A percentile compares a stretch with the other conserved stretches of the same genome.
These are phyloP conservation scores for Luperina nickerlii DNA, from an alignment of 2,888 invertebrate species.

Conservation along the genomic window DNA sequence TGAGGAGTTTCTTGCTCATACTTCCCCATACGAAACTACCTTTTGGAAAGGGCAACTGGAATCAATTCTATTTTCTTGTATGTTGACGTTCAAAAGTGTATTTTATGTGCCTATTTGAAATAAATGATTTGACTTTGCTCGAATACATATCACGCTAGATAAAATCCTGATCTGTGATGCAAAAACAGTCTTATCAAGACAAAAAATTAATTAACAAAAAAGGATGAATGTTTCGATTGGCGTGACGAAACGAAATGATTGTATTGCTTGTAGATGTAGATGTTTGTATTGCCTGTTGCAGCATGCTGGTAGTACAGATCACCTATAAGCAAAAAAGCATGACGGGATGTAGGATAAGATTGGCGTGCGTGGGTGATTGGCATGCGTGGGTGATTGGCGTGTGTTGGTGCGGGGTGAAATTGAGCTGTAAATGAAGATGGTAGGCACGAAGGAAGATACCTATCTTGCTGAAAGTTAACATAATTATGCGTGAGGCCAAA, in stretches of 20 bases:
- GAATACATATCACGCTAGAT: neutral
- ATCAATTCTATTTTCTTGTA: neutral
- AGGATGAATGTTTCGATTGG: neutral
- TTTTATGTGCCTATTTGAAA: neutral
- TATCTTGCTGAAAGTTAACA: neutral
- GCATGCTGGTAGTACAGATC: no score
- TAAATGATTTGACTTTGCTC: neutral
- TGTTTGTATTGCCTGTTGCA: neutral
- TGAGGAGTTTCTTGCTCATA: neutral
- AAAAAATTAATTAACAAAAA: neutral
- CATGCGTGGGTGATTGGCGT: neutral
- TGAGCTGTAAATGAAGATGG: neutral
- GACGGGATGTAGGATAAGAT: no score
- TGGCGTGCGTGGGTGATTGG: neutral
- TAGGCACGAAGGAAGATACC: neutral
- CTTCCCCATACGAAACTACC: neutral
- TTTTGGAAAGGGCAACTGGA: neutral
- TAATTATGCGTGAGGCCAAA: neutral
- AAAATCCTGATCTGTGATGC: neutral
- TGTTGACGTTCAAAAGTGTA: neutral
- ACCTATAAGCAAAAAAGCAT: neutral
- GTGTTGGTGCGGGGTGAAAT: neutral
- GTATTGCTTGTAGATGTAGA: neutral
- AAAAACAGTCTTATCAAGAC: neutral
- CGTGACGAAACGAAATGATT: neutral